These are phyloP conservation scores for Apodemia zela DNA, from an alignment of 2,888 invertebrate genomes.

Conservation along the genomic window DNA sequence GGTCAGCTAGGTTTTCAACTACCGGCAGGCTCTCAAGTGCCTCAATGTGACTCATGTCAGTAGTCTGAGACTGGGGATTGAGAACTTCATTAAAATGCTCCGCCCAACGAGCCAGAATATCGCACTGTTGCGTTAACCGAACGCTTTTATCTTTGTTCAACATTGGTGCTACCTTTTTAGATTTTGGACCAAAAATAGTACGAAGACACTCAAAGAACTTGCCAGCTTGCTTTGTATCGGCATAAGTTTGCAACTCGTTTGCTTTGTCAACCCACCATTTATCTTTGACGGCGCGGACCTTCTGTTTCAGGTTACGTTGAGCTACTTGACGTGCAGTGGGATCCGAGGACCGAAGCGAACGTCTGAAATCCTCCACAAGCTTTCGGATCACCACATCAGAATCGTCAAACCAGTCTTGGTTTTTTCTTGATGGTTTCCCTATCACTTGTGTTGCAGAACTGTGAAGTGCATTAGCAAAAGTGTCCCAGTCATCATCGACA, in stretches of 20 bases:
- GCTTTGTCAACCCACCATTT: slow-evolving; percentile 29
- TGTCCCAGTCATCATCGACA: too few relatives aligned
- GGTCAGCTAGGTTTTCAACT: not conserved
- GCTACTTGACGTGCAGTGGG: not conserved
- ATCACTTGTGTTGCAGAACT: slow-evolving; percentile 10
- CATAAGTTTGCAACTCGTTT: slow-evolving; percentile 25
- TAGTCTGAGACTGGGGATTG: slow-evolving; percentile 14
- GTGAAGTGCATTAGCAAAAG: not conserved
- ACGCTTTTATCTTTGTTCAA: slow-evolving; percentile 14
- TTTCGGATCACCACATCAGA: slow-evolving; percentile 21
- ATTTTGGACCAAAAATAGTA: slow-evolving; percentile 23
- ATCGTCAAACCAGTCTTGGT: slow-evolving; percentile 29
- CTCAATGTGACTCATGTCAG: slow-evolving; percentile 6
- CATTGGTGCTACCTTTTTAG: slow-evolving; percentile 23
- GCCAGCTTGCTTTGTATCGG: slow-evolving; percentile 22
- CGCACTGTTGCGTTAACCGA: slow-evolving; percentile 6
- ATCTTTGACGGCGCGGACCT: slow-evolving; percentile 26
- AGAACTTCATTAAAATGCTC: slow-evolving; percentile 21
- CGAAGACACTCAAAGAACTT: slow-evolving; percentile 26
- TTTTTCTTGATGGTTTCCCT: slow-evolving; percentile 23
- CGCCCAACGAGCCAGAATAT: slow-evolving; percentile 17
- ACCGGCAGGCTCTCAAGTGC: slow-evolving; percentile 25
- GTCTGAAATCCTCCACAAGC: slow-evolving; percentile 21
- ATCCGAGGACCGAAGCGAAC: not conserved
- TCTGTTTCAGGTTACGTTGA: slow-evolving; percentile 15